phyloP scores from a whole-genome alignment of 2,888 invertebrate genomes.

The Calameuta pallipes region DNA sequence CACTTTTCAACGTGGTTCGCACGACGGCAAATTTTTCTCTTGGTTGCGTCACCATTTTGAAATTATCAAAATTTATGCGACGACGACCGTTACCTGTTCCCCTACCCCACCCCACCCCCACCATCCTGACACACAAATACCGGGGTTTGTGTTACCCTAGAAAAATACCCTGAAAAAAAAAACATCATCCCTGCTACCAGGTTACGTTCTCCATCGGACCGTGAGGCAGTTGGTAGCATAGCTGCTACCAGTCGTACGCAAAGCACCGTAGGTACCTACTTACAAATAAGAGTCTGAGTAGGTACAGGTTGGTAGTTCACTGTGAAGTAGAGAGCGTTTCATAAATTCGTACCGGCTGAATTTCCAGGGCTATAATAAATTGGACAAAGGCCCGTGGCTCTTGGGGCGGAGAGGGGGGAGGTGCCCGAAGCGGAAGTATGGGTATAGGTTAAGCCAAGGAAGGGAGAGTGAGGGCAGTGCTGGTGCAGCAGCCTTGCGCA shows the following conservation, averaged over 20 bases:
- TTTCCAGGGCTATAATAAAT: conserved; percentile 50
- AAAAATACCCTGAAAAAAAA: neutral
- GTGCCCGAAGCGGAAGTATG: neutral
- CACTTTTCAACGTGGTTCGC: conserved; percentile 54
- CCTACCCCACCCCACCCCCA: neutral
- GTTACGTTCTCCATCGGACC: neutral
- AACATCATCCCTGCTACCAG: neutral
- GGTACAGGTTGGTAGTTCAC: neutral
- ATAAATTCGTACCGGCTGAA: conserved; percentile 26
- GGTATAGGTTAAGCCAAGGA: neutral
- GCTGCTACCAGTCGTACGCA: neutral
- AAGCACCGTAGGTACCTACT: neutral
- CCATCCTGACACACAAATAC: neutral
- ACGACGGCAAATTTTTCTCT: conserved; percentile 56
- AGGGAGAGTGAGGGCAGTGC: neutral
- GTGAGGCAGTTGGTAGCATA: neutral
- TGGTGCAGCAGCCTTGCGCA: conserved; percentile 2
- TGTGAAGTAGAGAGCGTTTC: neutral
- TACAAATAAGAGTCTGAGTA: neutral
- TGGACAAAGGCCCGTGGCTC: conserved; percentile 45
- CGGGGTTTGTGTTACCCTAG: neutral
- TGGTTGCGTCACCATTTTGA: conserved; percentile 61
- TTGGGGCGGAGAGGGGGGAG: neutral
- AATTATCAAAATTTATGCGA: conserved; percentile 64
- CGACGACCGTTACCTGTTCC: neutral